phyloP scores from a whole-genome alignment of 35 echinoderm and acorn worm genomes.

The Diadema setosum region DNA sequence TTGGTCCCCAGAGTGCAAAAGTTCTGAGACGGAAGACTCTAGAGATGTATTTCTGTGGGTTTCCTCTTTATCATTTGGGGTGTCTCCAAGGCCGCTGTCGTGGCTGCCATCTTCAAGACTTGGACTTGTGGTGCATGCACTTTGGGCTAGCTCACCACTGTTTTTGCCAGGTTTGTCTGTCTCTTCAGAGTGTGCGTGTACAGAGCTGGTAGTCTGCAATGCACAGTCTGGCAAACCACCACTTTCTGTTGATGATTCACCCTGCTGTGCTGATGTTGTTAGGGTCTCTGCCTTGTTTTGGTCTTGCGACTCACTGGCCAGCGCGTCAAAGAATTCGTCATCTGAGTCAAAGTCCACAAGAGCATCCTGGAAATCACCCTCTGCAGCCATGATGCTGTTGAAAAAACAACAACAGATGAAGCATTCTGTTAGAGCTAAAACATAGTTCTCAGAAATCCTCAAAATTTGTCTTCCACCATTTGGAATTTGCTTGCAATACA shows the following conservation, averaged over 20 bases:
- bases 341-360: constrained; percentile 42
- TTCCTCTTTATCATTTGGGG: not conserved
- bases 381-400: no score
- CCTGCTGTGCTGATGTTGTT: not conserved
- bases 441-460: no score
- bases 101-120: not conserved
- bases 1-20: not conserved
- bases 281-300: not conserved
- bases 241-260: not conserved
- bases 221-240: not conserved
- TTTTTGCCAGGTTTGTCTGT: not conserved
- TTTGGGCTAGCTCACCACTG: not conserved
- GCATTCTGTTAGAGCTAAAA: no score
- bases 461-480: no score
- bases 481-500: no score
- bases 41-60: not conserved
- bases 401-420: no score
- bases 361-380: no score
- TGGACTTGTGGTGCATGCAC: not conserved
- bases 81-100: not conserved
- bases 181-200: not conserved
- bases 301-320: not conserved
- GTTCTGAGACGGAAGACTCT: not conserved
- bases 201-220: not conserved
- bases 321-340: constrained; percentile 63